These are phyloP conservation scores for Mythimna impura DNA, from an alignment of 2,888 invertebrate genomes.

Conservation along the genomic window DNA sequence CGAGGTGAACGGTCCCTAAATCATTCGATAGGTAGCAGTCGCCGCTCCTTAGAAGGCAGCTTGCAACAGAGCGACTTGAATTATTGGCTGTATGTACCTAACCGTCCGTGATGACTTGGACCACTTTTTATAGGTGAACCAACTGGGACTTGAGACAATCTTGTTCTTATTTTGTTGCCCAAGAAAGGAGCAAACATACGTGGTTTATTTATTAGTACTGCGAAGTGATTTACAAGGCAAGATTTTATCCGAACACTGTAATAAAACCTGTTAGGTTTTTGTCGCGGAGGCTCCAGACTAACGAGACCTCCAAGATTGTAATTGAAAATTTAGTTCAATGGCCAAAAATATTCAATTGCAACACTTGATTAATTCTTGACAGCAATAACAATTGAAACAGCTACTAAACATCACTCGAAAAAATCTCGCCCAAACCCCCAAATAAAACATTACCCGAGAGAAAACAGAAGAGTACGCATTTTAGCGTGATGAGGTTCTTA, in stretches of 20 bases:
- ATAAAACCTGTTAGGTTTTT: constrained; percentile 29
- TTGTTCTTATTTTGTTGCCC: constrained; percentile 49
- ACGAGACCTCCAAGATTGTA: background rate
- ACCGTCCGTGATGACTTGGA: constrained; percentile 44
- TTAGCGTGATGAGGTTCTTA: constrained; percentile 93
- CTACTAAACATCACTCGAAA: no score
- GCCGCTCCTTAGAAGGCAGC: constrained; percentile 83
- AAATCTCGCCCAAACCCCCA: no score
- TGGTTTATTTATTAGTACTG: constrained; percentile 50
- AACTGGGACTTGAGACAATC: constrained; percentile 43
- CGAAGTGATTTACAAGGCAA: constrained; percentile 43
- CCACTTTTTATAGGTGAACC: constrained; percentile 59
- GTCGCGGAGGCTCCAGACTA: background rate
- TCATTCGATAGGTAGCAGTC: constrained; percentile 71
- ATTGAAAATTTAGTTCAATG: constrained; percentile 2
- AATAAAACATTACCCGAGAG: constrained; percentile 92
- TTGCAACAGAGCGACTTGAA: constrained; percentile 72
- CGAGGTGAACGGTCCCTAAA: constrained; percentile 85
- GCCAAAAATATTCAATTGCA: background rate
- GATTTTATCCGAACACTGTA: constrained; percentile 17
- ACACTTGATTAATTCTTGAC: background rate
- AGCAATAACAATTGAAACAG: no score
- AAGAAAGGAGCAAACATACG: constrained; percentile 37
- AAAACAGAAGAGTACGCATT: constrained; percentile 95
- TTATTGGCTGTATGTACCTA: constrained; percentile 46